Evolutionary conservation across 1,140 invertebrate genomes (phyloP).

Genomic region (Achatina immaculata): DNA sequence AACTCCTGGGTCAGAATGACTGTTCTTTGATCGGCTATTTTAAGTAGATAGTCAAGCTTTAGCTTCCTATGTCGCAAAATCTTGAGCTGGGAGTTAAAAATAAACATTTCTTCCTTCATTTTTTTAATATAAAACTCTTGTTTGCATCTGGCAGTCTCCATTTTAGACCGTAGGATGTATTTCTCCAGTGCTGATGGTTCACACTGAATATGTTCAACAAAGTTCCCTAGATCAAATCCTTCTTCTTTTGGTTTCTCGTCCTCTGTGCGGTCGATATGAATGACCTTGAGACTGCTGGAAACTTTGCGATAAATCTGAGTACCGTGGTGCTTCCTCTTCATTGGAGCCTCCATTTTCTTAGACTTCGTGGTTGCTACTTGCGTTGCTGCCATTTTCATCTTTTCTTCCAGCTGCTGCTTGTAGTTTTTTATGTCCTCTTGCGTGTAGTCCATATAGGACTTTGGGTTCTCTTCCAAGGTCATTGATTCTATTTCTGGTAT

Average conservation of each 20-base stretch:
- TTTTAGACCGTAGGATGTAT: not conserved
- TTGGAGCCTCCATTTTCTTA: not conserved
- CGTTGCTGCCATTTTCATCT: not conserved
- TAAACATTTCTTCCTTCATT: slow-evolving; percentile 13
- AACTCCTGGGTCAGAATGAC: slow-evolving; percentile 24
- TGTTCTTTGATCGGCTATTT: slow-evolving; percentile 27
- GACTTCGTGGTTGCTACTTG: not conserved
- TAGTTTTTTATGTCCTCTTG: slow-evolving; percentile 8
- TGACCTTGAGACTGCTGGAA: not conserved
- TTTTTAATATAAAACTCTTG: slow-evolving; percentile 11
- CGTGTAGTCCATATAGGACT: slow-evolving; percentile 9
- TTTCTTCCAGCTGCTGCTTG: slow-evolving; percentile 19
- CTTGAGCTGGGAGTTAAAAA: slow-evolving; percentile 28
- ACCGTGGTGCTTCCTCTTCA: not conserved
- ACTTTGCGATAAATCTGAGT: not conserved
- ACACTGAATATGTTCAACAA: slow-evolving; percentile 1
- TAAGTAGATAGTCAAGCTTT: slow-evolving; percentile 27
- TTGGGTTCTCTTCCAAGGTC: slow-evolving; percentile 14
- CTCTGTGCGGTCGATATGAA: not conserved
- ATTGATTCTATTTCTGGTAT: slow-evolving; percentile 22
- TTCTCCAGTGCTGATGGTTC: slow-evolving; percentile 5
- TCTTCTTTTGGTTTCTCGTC: not conserved
- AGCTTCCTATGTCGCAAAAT: slow-evolving; percentile 12
- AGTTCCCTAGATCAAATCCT: not conserved
- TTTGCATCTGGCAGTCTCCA: not conserved